Evolutionary conservation across 2,797 vertebrate species (phyloP).

Genomic region (Lagocephalus sceleratus): DNA sequence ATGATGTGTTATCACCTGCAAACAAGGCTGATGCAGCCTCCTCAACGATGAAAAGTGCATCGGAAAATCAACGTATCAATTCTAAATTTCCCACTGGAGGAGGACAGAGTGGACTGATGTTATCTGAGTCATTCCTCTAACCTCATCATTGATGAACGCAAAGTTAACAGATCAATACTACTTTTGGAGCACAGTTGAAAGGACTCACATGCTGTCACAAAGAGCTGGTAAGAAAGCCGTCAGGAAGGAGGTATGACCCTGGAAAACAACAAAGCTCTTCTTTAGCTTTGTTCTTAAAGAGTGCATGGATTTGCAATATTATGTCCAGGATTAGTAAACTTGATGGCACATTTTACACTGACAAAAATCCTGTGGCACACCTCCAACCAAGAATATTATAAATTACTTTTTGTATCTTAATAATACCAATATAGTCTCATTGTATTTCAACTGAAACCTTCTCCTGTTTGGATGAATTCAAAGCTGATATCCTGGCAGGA

Average conservation of each 20-base stretch:
- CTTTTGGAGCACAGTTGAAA: constrained; percentile 19
- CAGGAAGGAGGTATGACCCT: constrained; percentile 4
- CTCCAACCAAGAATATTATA: background rate
- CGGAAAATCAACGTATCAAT: constrained; percentile 14
- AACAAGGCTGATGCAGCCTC: constrained; percentile 12
- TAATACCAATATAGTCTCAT: too few species aligned
- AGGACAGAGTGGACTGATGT: constrained; percentile 12
- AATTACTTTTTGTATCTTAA: too few species aligned
- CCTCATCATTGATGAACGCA: constrained; percentile 39
- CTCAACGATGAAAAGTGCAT: background rate
- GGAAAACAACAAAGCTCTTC: background rate
- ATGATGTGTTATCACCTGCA: constrained; percentile 5
- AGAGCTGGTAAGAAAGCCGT: constrained; percentile 10
- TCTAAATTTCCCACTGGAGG: constrained; percentile 9
- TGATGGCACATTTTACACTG: constrained; percentile 6
- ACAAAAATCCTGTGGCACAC: constrained; percentile 6
- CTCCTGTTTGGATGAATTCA: too few species aligned
- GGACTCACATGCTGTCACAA: constrained; percentile 8
- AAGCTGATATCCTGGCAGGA: too few species aligned
- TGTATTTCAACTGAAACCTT: background rate
- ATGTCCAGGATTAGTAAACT: background rate
- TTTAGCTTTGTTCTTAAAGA: constrained; percentile 6
- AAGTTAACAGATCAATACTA: constrained; percentile 32
- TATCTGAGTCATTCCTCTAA: constrained; percentile 26
- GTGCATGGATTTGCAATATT: background rate